Evolutionary conservation across 2,888 invertebrate species (phyloP), one percentile per base, ranked within the genome.

Genomic region (Sarcophaga caerulescens): DNA sequence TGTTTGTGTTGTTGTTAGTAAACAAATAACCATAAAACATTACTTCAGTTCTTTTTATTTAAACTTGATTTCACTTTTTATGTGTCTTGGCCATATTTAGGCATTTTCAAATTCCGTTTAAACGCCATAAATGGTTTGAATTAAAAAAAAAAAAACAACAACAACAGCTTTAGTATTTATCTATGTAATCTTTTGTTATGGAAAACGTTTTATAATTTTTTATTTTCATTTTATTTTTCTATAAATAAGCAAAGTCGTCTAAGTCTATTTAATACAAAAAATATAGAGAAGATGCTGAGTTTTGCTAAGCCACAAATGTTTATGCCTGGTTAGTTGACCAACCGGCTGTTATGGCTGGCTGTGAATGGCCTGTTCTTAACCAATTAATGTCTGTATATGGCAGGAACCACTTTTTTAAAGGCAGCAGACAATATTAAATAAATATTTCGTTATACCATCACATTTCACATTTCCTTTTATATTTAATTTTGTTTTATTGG

Each of bases 21-120:
- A 8, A 8, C 35, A 35, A 35, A 35, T 35, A 35, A 35, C 35
- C 57, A 57, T 74, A 60, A 59, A 74, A 75, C 74, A 65, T 79
- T 79, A 65, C 59, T 84, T 79, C 12, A 35, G 35, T 6, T 35
- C 35, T 35, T 35, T 6, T 35, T 17, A 47, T 69, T 57, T 25
- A 66, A 85, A 85, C 77, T 73, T 65, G 63, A 77, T 85, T 81
- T 85, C 73, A 85, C 71, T 85, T 73, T 47, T 71, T 57, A 59
- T 65, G 57, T 59, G 79, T 75, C 21, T 70, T 79, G 47, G 62
- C 77, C 85, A 77, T 77, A 69, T 75, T 81, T 76, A 21, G 68
- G 60, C 19, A 73, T 62, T 69, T 76, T 65, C 12, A 35, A 62
- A 68, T 25, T 63, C 52, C 45, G 19, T 76, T 52, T 17, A 52